Evolutionary conservation across 2,888 invertebrate species (phyloP).

Genomic region (Tachina lurida): DNA sequence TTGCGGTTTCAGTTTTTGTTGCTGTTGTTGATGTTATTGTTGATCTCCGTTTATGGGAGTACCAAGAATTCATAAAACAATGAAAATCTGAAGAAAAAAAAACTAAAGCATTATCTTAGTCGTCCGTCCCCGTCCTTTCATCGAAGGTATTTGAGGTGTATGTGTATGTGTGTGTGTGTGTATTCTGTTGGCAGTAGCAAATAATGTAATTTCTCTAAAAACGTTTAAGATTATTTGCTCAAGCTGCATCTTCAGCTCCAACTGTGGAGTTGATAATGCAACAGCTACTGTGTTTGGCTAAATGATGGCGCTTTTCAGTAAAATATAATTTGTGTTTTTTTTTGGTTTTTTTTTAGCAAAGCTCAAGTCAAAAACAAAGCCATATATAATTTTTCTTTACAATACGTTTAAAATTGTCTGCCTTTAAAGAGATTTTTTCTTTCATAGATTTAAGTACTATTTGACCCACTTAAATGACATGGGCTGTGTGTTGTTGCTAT

Average conservation of each 20-base stretch:
- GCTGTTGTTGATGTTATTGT: slow-evolving; percentile 35
- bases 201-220: slow-evolving; percentile 59
- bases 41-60: slow-evolving; percentile 66
- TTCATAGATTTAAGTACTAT: slow-evolving; percentile 64
- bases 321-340: background rate
- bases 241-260: slow-evolving; percentile 62
- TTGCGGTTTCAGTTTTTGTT: slow-evolving; percentile 1
- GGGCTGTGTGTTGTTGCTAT: background rate
- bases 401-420: background rate
- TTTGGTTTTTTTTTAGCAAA: background rate
- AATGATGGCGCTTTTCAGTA: slow-evolving; percentile 66
- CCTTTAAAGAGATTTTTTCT: slow-evolving; percentile 27
- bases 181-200: slow-evolving; percentile 23
- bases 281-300: slow-evolving; percentile 64
- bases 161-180: background rate
- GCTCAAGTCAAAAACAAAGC: background rate
- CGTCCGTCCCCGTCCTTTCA: slow-evolving; percentile 5
- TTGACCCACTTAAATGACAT: slow-evolving; percentile 70
- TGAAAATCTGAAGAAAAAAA: slow-evolving; percentile 39
- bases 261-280: slow-evolving; percentile 56
- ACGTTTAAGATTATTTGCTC: slow-evolving; percentile 63
- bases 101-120: slow-evolving; percentile 45
- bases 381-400: slow-evolving; percentile 50
- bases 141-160: background rate
- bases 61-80: slow-evolving; percentile 69